These are phyloP conservation scores for Dysmachus trigonus DNA, from an alignment of 2,888 invertebrate genomes.

Conservation along the genomic window DNA sequence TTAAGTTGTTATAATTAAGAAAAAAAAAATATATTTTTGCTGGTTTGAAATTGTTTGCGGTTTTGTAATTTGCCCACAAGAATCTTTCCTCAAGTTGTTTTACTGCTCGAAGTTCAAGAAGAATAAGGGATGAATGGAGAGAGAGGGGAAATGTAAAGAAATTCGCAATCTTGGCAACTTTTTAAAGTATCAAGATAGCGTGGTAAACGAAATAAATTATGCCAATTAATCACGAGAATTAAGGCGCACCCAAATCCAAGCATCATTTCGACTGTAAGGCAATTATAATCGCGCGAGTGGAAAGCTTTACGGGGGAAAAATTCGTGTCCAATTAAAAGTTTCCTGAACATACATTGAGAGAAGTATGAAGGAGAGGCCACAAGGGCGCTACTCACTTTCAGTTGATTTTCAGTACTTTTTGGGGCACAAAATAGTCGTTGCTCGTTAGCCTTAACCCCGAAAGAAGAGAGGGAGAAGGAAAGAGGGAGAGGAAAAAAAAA, in stretches of 20 bases:
- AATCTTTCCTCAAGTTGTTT: neutral
- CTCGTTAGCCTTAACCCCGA: neutral
- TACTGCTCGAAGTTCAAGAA: neutral
- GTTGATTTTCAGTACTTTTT: neutral
- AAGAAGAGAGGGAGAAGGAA: no score
- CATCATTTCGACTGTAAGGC: neutral
- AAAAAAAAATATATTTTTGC: neutral
- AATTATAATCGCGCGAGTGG: neutral
- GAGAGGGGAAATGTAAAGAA: neutral
- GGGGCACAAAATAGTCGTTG: neutral
- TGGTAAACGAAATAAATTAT: conserved; percentile 7
- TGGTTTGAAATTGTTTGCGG: neutral
- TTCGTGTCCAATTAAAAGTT: conserved; percentile 29
- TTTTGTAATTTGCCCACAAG: neutral
- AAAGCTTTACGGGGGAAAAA: neutral
- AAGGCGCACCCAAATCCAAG: neutral
- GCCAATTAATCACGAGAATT: conserved; percentile 26
- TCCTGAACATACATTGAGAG: neutral
- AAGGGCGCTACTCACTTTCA: neutral
- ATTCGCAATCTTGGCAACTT: neutral
- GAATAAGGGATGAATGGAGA: neutral
- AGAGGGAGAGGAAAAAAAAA: neutral
- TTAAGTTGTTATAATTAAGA: neutral
- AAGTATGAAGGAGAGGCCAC: neutral
- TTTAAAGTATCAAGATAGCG: neutral